A percentile compares a stretch with the other conserved stretches of the same genome.
These are phyloP conservation scores for Barnardius zonarius DNA, from an alignment of 2,113 vertebrate species.

Conservation along the genomic window DNA sequence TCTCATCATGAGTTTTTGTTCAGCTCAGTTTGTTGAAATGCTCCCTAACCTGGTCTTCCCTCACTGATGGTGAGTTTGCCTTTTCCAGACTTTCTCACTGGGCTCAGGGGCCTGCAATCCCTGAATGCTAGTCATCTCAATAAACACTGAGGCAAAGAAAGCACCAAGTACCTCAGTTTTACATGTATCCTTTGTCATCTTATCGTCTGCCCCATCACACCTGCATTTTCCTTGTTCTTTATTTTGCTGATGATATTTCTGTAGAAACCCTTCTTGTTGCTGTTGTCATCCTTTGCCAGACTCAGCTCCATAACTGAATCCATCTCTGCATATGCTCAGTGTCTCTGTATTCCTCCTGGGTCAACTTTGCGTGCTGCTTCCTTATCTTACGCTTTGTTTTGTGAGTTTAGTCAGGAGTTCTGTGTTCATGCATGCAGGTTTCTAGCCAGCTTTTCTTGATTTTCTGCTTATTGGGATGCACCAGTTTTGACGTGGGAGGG, in stretches of 20 bases:
- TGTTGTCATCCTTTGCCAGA: neutral
- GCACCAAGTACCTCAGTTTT: accelerated
- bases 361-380: neutral
- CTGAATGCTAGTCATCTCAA: neutral
- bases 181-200: neutral
- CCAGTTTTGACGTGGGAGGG: neutral
- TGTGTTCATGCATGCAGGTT: neutral
- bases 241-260: neutral
- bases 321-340: neutral
- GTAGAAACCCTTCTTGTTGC: neutral
- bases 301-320: neutral
- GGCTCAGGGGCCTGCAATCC: neutral
- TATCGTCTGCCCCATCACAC: neutral
- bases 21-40: neutral
- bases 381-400: neutral
- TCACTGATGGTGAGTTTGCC: neutral
- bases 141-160: neutral
- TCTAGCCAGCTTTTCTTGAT: neutral
- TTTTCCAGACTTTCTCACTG: neutral
- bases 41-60: neutral
- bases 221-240: neutral
- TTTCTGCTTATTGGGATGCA: neutral
- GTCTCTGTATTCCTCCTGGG: neutral
- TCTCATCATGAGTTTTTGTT: neutral
- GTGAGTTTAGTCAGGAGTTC: neutral